Conservation (phyloP, 1,140 invertebrate genomes). For the Drosophila parabipectinata region DNA sequence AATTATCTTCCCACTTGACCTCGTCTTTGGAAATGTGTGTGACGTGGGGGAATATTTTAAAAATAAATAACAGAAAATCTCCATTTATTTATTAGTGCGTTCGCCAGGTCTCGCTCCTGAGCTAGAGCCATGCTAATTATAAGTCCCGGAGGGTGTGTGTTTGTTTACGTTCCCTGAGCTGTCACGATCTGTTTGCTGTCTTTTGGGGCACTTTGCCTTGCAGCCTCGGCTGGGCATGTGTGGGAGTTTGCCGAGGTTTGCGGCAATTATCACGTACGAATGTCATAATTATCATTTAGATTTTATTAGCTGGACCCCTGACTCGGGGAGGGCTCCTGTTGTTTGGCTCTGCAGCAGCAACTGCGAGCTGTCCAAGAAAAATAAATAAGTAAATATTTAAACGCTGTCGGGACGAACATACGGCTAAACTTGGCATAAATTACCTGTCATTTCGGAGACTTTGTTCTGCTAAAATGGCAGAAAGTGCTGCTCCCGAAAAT, state of each 20-base stretch:
- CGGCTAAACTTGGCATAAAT: conserved; percentile 22
- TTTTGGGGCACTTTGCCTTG: conserved; percentile 43
- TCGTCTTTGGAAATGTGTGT: conserved; percentile 43
- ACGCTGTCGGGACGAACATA: conserved; percentile 13
- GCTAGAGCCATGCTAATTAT: conserved; percentile 60
- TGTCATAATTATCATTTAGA: conserved; percentile 83
- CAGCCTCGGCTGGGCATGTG: conserved; percentile 29
- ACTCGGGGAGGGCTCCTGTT: conserved; percentile 6
- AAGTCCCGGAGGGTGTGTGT: conserved; percentile 48
- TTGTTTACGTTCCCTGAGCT: conserved; percentile 68
- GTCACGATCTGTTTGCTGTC: conserved; percentile 59
- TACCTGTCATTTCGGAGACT: conserved; percentile 6
- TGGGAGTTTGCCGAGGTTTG: conserved; percentile 55
- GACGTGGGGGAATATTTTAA: conserved; percentile 63
- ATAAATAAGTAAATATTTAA: conserved; percentile 52
- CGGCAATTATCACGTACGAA: conserved; percentile 83
- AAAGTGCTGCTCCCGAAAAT: background rate
- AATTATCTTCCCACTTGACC: conserved; percentile 63
- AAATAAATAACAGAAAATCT: conserved; percentile 77
- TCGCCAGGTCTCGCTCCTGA: conserved; percentile 46
- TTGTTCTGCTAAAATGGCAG: background rate
- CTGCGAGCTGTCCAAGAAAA: conserved; percentile 32
- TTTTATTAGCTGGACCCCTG: conserved; percentile 74
- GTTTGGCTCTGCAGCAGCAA: conserved; percentile 48
- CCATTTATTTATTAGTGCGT: conserved; percentile 73